Evolutionary conservation across 53 echinoderm and acorn worm genomes (phyloP).

Genomic region (Holothuria leucospilota): DNA sequence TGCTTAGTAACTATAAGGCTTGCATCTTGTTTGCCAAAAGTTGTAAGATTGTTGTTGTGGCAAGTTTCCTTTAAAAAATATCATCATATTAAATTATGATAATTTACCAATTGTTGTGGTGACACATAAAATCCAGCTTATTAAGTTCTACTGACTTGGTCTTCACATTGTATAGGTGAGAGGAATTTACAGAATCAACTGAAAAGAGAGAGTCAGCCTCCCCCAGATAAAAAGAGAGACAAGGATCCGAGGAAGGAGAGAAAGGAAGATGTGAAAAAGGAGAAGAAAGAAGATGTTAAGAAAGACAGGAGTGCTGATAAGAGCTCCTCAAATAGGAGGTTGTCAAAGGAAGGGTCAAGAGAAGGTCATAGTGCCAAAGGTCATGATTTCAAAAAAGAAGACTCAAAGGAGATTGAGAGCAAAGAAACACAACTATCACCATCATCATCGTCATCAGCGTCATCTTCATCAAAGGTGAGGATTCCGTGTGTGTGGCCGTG

Average conservation of each 20-base stretch:
- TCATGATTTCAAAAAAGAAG: not conserved
- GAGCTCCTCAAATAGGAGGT: constrained; percentile 45
- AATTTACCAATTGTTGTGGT: too few relatives aligned
- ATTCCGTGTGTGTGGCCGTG: too few relatives aligned
- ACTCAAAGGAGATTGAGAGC: not conserved
- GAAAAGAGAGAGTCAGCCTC: constrained; percentile 14
- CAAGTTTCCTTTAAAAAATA: too few relatives aligned
- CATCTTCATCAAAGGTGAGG: too few relatives aligned
- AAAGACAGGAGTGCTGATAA: constrained; percentile 35
- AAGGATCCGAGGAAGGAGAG: constrained; percentile 52
- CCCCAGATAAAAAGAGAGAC: constrained; percentile 50
- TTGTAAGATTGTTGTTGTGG: too few relatives aligned
- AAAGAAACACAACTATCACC: too few relatives aligned
- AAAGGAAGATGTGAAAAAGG: constrained; percentile 32
- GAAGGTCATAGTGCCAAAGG: constrained; percentile 3
- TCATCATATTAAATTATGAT: too few relatives aligned
- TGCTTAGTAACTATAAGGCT: too few relatives aligned
- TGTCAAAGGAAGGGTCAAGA: constrained; percentile 40
- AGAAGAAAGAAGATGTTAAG: constrained; percentile 26
- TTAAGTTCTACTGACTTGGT: too few relatives aligned
- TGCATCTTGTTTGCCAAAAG: too few relatives aligned
- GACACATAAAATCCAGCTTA: too few relatives aligned
- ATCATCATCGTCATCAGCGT: too few relatives aligned
- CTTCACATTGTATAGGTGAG: not conserved
- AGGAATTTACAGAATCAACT: not conserved